Evolutionary conservation across 2,797 vertebrate species (phyloP).

Genomic region (Pelobates cultripes): DNA sequence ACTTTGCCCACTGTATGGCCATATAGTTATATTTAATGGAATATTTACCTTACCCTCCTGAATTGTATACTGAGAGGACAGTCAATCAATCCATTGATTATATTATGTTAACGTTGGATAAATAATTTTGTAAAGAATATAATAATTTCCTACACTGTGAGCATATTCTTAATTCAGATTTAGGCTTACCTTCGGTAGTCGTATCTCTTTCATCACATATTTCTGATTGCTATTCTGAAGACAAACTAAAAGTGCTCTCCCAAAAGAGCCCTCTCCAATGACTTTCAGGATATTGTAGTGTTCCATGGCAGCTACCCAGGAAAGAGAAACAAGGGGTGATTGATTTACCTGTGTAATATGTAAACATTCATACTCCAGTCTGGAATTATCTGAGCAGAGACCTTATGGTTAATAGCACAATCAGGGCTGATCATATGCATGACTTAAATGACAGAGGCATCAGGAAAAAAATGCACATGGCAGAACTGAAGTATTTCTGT

Average conservation of each 20-base stretch:
- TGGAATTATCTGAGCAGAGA: neutral
- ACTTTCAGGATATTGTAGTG: constrained; percentile 75
- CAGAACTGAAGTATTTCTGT: no score
- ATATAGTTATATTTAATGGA: no score
- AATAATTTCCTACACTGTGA: no score
- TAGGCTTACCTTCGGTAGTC: constrained; percentile 81
- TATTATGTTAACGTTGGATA: no score
- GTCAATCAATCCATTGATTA: no score
- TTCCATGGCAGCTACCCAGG: constrained; percentile 74
- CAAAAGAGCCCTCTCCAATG: constrained; percentile 88
- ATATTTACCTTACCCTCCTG: no score
- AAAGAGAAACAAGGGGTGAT: neutral
- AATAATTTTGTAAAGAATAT: no score
- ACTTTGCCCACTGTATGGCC: no score
- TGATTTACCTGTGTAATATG: neutral
- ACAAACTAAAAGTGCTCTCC: constrained; percentile 80
- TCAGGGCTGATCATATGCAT: neutral
- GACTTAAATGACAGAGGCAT: no score
- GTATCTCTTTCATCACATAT: constrained; percentile 88
- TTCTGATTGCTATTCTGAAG: constrained; percentile 66
- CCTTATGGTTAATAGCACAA: neutral
- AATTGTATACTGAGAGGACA: no score
- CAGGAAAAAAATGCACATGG: no score
- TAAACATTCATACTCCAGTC: neutral
- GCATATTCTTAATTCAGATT: no score